Evolutionary conservation across 2,888 invertebrate genomes (phyloP).

Genomic region (Eucera pruinosa): DNA sequence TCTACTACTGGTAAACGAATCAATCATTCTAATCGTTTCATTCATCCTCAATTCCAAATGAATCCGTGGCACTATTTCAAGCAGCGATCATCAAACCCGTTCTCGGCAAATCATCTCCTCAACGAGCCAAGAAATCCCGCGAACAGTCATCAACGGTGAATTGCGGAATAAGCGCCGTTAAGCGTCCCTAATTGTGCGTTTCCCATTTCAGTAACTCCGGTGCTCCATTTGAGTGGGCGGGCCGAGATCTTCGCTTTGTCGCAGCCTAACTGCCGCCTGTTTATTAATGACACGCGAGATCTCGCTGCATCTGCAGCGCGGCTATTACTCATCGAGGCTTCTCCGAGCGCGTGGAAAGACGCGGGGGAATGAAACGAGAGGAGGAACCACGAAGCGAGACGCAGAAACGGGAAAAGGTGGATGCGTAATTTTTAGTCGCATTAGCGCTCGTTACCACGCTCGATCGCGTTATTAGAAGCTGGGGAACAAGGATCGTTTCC

Average conservation of each 20-base stretch:
- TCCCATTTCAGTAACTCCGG: neutral
- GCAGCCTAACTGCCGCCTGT: constrained; percentile 21
- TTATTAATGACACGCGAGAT: constrained; percentile 55
- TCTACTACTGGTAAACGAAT: no score
- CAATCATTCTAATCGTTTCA: no score
- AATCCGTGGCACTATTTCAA: neutral
- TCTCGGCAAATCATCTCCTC: neutral
- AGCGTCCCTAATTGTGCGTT: constrained; percentile 7
- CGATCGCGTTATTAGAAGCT: constrained; percentile 54
- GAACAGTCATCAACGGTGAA: neutral
- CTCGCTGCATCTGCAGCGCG: constrained; percentile 50
- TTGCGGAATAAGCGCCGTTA: constrained; percentile 9
- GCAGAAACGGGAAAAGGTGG: neutral
- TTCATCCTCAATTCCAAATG: no score
- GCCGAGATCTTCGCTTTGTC: constrained; percentile 48
- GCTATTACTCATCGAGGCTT: constrained; percentile 49
- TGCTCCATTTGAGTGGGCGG: neutral
- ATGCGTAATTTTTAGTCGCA: constrained; percentile 62
- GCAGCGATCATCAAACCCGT: neutral
- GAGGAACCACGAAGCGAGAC: neutral
- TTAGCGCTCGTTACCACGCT: constrained; percentile 57
- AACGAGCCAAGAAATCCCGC: neutral
- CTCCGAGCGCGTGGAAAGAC: neutral
- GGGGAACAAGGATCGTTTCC: constrained; percentile 39
- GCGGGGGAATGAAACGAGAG: neutral